Percentiles rank a stretch among this genome's conserved stretches.
Evolutionary conservation across 2,113 vertebrate genomes (phyloP).

Genomic region (Pteronura brasiliensis): DNA sequence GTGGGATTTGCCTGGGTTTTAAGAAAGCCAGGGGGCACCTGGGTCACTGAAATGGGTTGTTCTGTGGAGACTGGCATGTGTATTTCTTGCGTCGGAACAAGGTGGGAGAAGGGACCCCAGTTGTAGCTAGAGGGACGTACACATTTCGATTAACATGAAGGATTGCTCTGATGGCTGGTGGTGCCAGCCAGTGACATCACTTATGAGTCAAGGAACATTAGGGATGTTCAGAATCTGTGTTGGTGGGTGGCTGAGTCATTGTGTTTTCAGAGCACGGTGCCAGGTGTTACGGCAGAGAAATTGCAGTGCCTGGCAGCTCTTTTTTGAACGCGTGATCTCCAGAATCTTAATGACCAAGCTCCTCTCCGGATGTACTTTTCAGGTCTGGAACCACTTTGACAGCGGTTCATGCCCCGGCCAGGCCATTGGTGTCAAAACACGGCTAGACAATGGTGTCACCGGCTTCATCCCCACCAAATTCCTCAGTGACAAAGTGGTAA

Average conservation of each 20-base stretch:
- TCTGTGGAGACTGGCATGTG: background rate
- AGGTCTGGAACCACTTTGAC: slow-evolving; percentile 99
- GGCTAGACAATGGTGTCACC: slow-evolving; percentile 96
- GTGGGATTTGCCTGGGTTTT: background rate
- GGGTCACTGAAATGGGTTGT: background rate
- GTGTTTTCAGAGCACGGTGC: background rate
- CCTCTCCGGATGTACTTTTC: slow-evolving; percentile 19
- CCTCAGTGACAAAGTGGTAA: slow-evolving; percentile 98
- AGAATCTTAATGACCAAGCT: background rate
- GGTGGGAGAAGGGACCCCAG: background rate
- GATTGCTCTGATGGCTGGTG: background rate
- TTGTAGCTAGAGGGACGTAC: background rate
- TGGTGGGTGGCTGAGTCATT: background rate
- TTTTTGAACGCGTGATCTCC: background rate
- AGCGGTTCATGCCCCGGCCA: slow-evolving; percentile 98
- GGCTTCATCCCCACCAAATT: slow-evolving; percentile 99
- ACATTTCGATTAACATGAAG: background rate
- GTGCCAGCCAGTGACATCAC: background rate
- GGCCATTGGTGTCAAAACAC: slow-evolving; percentile 95
- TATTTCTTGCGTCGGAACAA: background rate
- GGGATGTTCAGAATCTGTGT: background rate
- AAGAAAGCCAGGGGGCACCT: background rate
- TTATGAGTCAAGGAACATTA: background rate
- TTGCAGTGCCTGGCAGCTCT: background rate
- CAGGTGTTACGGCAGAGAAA: background rate